Base-by-base conservation (phyloP, 2,888 invertebrate genomes). In the Hyposoter dolosus region DNA sequence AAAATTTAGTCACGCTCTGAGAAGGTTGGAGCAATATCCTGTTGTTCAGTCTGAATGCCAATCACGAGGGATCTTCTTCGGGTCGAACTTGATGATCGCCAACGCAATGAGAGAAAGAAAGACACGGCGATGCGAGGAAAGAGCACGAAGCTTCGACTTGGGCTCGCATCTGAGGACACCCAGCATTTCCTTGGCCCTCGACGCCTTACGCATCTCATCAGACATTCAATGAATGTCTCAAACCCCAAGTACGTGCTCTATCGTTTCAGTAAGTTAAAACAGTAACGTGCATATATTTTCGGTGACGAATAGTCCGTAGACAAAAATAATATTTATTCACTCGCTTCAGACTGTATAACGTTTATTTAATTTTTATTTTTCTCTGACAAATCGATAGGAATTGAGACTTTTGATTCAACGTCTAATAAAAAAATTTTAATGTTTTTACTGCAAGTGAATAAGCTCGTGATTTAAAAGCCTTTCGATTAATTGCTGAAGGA, bases 1-100 rank as follows among this genome's bases (percentile, higher is more conserved):
- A 90, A 84, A 89, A 90, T 90, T 90, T 89, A 90, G 91, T 91
- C 89, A 90, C 88, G 89, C 80, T 78, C 78, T 81, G 65, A 82
- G 86, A 85, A 74, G 88, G 78, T 83, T 88, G 84, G 84, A 86
- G 89, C 90, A 89, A 89, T 92, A 91, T 92, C 92, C 92, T 92
- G 92, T 91, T 89, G 88, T 84, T 86, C 88, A 45, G 88, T 69
- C 89, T 89, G 92, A 92, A 91, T 91, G 88, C 89, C 90, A 91
- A 91, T 92, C 85, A 88, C 83, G 84, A 68, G 76, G 69, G 56
- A 32, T 81, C 53, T 77, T 23, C 56, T 82, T 56, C 40, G 75
- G 75, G 53, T 68, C 23, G 74, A 66, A 56, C 65, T 77, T 63
- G 83, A 78, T 43, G 35, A 66, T 74, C 56, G 35, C 17, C 28